Conservation (phyloP, 2,113 vertebrate species). For the Malurus alboscapulatus region DNA sequence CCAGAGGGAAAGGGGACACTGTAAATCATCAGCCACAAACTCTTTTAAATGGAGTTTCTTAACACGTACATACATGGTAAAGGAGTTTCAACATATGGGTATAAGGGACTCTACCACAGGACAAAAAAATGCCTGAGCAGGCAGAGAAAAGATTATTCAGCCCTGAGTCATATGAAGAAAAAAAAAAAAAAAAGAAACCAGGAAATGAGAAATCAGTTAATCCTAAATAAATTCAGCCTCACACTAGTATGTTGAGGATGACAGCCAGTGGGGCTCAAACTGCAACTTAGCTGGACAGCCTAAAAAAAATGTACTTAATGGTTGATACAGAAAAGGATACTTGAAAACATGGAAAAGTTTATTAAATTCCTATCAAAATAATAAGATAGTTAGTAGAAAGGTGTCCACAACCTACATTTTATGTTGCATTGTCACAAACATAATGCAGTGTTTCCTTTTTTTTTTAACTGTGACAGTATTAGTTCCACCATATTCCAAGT, state of each 20-base stretch:
- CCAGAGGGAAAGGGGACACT: background rate
- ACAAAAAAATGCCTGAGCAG: background rate
- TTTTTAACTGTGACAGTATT: background rate
- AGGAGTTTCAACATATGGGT: background rate
- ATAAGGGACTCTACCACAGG: background rate
- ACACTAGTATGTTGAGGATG: background rate
- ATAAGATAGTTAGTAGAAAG: background rate
- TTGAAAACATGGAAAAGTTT: background rate
- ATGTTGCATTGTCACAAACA: background rate
- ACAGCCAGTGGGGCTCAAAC: background rate
- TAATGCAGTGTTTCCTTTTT: background rate
- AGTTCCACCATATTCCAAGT: background rate
- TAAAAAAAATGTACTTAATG: background rate
- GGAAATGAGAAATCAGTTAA: background rate
- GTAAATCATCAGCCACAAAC: background rate
- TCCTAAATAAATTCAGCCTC: background rate
- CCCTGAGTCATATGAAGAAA: background rate
- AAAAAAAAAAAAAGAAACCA: background rate
- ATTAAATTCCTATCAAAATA: background rate
- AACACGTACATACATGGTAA: background rate
- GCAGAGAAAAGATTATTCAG: background rate
- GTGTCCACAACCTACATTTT: background rate
- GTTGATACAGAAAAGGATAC: background rate
- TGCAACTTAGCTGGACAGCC: background rate
- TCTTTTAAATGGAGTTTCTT: background rate